Evolutionary conservation across 2,888 invertebrate genomes (phyloP), one percentile per base, ranked within the genome.

Genomic region (Dryadula phaetusa): DNA sequence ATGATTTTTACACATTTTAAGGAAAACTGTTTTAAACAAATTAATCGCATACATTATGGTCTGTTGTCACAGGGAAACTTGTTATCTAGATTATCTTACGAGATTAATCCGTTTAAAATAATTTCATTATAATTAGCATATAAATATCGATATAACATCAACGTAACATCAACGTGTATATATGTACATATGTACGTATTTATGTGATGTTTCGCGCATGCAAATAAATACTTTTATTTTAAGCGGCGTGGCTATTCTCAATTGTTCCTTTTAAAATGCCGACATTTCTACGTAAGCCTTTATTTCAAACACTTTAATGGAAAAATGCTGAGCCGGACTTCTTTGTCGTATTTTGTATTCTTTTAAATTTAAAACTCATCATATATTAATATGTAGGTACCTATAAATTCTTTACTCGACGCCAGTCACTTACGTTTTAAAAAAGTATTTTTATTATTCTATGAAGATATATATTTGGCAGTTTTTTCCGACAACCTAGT

Each of bases 181-280:
- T 20, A 6, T 37, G 7, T 14, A 20, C 12, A 8, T 34, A 16
- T 8, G 28, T 52, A 28, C n/a, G n/a, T n/a, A n/a, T n/a, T n/a
- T n/a, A n/a, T n/a, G n/a, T n/a, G n/a, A n/a, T n/a, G n/a, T 52
- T 37, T 22, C 22, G 22, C 10, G 22, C 40, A 44, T 60, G 25
- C 60, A 60, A 44, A 60, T 32, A 60, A 60, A 44, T 60, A 44
- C 28, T 16, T 60, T 60, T 46, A 18, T 46, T 42, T 60, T 60
- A 46, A 46, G 32, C 42, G 60, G 16, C 32, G 12, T 44, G 20
- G 28, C 60, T 60, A 60, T 60, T 60, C 28, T 60, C 44, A 60
- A 60, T 60, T 60, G 60, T 60, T 60, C 42, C 60, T 60, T 44
- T 60, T 60, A 46, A 28, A 60, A 44, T 60, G 60, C 60, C 60